A percentile compares a stretch with the other conserved stretches of the same genome.
phyloP scores from a whole-genome alignment of 2,888 invertebrate species.

The Limnephilus rhombicus region DNA sequence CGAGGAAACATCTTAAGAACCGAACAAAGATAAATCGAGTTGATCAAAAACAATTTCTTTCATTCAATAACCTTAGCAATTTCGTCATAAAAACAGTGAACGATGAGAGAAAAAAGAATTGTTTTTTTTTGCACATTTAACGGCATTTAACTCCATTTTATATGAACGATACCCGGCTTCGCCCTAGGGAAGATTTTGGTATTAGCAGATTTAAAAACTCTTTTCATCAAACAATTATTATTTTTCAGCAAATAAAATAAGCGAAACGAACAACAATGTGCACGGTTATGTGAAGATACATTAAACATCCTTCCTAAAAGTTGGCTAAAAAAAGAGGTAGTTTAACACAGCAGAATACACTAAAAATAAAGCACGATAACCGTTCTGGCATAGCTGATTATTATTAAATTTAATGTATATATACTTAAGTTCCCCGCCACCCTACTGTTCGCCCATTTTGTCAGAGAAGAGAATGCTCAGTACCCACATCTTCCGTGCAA shows the following conservation, averaged over 20 bases:
- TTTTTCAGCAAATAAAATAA: background rate
- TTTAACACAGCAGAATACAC: too few relatives aligned
- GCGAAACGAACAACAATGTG: too few relatives aligned
- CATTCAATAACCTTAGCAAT: background rate
- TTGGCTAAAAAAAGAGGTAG: too few relatives aligned
- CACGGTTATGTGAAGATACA: too few relatives aligned
- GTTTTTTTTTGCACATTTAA: background rate
- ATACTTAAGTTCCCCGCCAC: too few relatives aligned
- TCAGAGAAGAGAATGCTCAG: too few relatives aligned
- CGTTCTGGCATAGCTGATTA: too few relatives aligned
- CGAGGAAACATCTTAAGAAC: constrained; percentile 15
- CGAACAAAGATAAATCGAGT: constrained; percentile 18
- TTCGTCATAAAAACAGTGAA: background rate
- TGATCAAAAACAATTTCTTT: constrained; percentile 17
- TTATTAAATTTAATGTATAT: too few relatives aligned
- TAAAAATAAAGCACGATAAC: too few relatives aligned
- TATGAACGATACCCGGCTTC: background rate
- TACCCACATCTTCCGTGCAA: too few relatives aligned
- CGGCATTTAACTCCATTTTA: background rate
- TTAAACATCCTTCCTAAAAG: too few relatives aligned
- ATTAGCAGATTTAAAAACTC: background rate
- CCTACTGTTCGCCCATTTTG: too few relatives aligned
- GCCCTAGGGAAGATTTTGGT: background rate
- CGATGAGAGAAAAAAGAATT: background rate
- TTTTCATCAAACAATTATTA: background rate